Base-by-base conservation (phyloP, 2,797 vertebrate genomes). In the Tenualosa ilisha region DNA sequence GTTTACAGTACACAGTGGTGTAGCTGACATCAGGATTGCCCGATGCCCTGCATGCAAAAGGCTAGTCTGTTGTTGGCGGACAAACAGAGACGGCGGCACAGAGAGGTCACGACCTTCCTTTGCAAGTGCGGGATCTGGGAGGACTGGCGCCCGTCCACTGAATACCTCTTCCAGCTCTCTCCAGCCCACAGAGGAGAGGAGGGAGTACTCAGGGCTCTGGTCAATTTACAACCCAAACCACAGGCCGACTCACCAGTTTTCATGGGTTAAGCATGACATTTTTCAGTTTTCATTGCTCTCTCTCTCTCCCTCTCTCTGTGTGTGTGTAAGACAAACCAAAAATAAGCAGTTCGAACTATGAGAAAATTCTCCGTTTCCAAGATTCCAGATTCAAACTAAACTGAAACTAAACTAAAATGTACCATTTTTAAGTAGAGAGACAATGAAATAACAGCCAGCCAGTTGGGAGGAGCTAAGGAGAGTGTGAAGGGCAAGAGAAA, bases 401-500 rank as follows among this genome's bases (percentile, higher is more conserved):
- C n/a, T n/a, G n/a, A n/a, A n/a, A n/a, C n/a, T n/a, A n/a, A n/a
- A n/a, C n/a, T n/a, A n/a, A n/a, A n/a, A 31, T 31, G 31, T 31
- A 31, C 31, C 31, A 31, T 31, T 31, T 31, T 31, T 31, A 31
- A 31, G 31, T 31, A 24, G n/a, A 26, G 61, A 26, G 9, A 26
- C 1, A 65, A 24, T 2, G 24, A 65, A 3, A 63, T 31, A 6
- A 63, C 1, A 61, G 51, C n/a, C 6, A 61, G 61, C 26, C n/a
- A 63, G n/a, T 24, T 0, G 61, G 7, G 61, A 26, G 9, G 24
- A 12, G n/a, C 22, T 63, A n/a, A 24, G 22, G n/a, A 63, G 59
- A 65, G 63, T 31, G 63, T 1, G 63, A 65, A 31, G 31, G 9
- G 24, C 8, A 13, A 31, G 63, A 61, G 31, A 85, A 87, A 85